Percentiles rank a stretch among this genome's conserved stretches.
Conservation (phyloP, 2,797 vertebrate genomes). For the Microctenopoma lineatum region DNA sequence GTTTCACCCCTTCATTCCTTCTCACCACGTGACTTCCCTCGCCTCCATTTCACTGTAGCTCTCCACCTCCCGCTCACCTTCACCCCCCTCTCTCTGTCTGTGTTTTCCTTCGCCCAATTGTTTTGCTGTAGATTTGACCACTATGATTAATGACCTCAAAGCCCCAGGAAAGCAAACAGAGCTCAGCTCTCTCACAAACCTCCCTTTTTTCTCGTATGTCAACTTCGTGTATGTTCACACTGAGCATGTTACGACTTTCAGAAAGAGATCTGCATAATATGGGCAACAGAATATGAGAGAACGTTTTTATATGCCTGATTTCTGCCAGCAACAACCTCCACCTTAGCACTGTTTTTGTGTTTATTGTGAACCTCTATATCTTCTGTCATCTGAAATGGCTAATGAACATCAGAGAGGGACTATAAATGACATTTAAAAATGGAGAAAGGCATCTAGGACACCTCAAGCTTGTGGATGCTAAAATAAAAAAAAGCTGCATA, state of each 20-base stretch:
- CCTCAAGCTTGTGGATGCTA: too few species aligned
- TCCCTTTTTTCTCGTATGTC: conserved; percentile 40
- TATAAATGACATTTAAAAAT: too few species aligned
- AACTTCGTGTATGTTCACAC: conserved; percentile 34
- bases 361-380: too few species aligned
- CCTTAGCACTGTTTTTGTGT: not conserved
- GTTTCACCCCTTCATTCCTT: conserved; percentile 21
- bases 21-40: conserved; percentile 11
- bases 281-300: conserved; percentile 2
- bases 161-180: conserved; percentile 77
- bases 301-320: conserved; percentile 10
- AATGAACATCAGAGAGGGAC: too few species aligned
- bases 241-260: conserved; percentile 26
- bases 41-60: conserved; percentile 48
- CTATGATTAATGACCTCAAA: conserved; percentile 81
- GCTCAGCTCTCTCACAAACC: conserved; percentile 59
- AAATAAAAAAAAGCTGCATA: too few species aligned
- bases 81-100: conserved; percentile 41
- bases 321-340: conserved; percentile 7
- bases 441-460: too few species aligned
- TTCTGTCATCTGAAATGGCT: too few species aligned
- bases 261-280: conserved; percentile 29
- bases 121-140: conserved; percentile 78
- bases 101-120: conserved; percentile 76
- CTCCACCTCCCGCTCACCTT: conserved; percentile 56